These are phyloP conservation scores for Chirona hameri DNA, from an alignment of 2,888 invertebrate genomes.

Conservation along the genomic window DNA sequence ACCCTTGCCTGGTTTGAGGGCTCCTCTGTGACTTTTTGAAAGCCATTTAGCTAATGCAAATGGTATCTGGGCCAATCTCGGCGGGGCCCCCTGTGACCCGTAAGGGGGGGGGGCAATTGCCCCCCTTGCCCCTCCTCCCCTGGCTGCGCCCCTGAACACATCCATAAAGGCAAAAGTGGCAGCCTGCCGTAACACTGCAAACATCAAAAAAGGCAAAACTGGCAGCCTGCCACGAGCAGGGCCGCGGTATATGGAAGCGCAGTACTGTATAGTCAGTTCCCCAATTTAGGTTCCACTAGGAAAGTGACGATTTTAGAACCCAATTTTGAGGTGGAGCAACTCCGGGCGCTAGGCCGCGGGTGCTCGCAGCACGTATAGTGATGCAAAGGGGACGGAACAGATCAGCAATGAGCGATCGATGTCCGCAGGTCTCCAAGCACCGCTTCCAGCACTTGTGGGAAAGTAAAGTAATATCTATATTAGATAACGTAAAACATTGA, in stretches of 20 bases:
- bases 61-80: no score
- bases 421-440: conserved; percentile 28
- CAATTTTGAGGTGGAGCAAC: conserved; percentile 26
- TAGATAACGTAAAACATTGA: no score
- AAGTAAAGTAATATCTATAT: no score
- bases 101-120: no score
- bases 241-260: conserved; percentile 22
- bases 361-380: conserved; percentile 23
- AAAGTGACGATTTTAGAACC: conserved; percentile 11
- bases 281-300: conserved; percentile 26
- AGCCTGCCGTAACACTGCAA: no score
- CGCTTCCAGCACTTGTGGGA: not conserved
- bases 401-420: conserved; percentile 28
- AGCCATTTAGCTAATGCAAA: no score
- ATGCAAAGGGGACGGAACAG: conserved; percentile 29
- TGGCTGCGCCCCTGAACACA: no score
- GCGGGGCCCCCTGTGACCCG: no score
- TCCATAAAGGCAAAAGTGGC: no score
- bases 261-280: conserved; percentile 6
- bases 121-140: no score
- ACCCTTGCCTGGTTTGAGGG: no score
- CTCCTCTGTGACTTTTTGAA: no score
- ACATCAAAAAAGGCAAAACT: not conserved
- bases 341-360: conserved; percentile 13
- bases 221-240: conserved; percentile 28